Conservation (phyloP, 2,113 vertebrate species). For the Ia io region DNA sequence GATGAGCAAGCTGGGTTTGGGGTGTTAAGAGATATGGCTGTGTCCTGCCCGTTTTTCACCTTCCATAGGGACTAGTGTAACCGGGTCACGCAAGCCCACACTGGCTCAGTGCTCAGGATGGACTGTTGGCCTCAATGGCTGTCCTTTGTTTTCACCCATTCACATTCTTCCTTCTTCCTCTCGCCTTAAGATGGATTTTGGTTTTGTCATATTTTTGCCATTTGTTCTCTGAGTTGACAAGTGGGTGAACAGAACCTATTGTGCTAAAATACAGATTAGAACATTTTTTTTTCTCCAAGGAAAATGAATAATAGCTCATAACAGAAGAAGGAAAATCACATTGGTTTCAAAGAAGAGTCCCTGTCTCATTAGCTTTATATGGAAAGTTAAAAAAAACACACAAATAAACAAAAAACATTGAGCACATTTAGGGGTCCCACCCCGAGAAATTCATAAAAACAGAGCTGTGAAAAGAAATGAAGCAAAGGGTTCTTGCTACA, state of each 20-base stretch:
- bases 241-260: not conserved
- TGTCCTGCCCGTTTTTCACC: not conserved
- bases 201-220: not conserved
- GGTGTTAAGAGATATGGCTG: too few species aligned
- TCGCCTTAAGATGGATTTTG: not conserved
- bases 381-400: not conserved
- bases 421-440: not conserved
- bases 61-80: too few species aligned
- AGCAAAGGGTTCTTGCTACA: not conserved
- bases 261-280: not conserved
- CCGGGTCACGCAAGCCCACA: not conserved
- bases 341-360: not conserved
- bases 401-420: not conserved
- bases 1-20: not conserved
- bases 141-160: not conserved
- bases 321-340: not conserved
- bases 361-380: not conserved
- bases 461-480: not conserved
- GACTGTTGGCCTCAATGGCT: not conserved
- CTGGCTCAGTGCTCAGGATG: not conserved
- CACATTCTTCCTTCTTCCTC: not conserved
- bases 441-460: not conserved
- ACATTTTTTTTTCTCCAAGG: not conserved
- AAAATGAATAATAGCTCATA: not conserved
- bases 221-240: not conserved